phyloP scores from a whole-genome alignment of 2,888 invertebrate species.

The Aphodius sticticus region DNA sequence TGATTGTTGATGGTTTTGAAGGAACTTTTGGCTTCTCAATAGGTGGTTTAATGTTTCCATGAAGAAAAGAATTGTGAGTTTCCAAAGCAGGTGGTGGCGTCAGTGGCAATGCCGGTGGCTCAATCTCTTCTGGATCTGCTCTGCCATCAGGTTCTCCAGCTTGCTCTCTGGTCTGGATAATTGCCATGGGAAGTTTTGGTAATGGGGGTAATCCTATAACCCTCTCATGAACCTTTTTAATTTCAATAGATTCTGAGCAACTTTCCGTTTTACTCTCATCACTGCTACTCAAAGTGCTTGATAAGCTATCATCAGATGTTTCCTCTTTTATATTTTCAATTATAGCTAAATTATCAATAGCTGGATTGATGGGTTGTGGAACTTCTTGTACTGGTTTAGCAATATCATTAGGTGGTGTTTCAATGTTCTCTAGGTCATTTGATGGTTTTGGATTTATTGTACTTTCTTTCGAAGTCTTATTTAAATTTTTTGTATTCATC shows the following conservation, averaged over 20 bases:
- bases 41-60: constrained; percentile 57
- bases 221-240: constrained; percentile 22
- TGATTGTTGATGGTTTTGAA: constrained; percentile 68
- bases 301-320: constrained; percentile 26
- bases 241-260: not conserved
- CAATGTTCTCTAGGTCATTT: constrained; percentile 36
- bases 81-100: constrained; percentile 70
- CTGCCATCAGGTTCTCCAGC: constrained; percentile 89
- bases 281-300: constrained; percentile 22
- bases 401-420: no score
- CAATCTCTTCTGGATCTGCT: constrained; percentile 80
- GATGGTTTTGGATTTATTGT: not conserved
- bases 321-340: constrained; percentile 22
- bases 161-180: constrained; percentile 71
- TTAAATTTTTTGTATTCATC: constrained; percentile 53
- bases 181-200: constrained; percentile 29
- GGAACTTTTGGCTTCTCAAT: constrained; percentile 74
- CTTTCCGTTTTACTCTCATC: constrained; percentile 9
- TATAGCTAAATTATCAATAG: not conserved
- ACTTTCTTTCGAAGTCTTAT: constrained; percentile 38
- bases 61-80: constrained; percentile 73
- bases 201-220: constrained; percentile 30
- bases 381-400: no score
- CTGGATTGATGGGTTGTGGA: constrained; percentile 9
- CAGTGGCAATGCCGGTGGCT: constrained; percentile 74